Evolutionary conservation across 1,140 invertebrate genomes (phyloP), one percentile per base, ranked within the genome.

Genomic region (Planococcus citri): DNA sequence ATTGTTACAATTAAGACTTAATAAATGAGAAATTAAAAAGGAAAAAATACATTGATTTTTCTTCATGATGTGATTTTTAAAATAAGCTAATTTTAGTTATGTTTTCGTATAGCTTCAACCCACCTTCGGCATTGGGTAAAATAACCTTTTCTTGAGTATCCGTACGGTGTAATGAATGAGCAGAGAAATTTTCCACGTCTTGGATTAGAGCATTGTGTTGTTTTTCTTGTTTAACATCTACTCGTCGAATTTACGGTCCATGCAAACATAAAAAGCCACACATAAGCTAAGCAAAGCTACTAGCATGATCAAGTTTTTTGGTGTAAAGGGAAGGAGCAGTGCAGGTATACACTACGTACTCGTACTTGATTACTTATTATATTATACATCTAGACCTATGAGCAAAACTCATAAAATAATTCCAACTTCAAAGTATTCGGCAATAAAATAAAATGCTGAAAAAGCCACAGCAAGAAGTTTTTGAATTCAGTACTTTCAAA

Each of bases 41-140:
- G 72, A 74, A 69, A 33, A 9, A 33, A n/a, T 21, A 22, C 25
- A 41, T 14, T n/a, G 29, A 27, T 27, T 38, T 29, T 68, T 71
- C 27, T 57, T n/a, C 27, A 27, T 37, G 33, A 27, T 68, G 9
- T 24, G 22, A 27, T 37, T 33, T 22, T 29, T 27, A 21, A 57
- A n/a, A n/a, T 22, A 71, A 10, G n/a, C n/a, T 20, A 12, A 20
- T 12, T 69, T 27, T 27, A 58, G n/a, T n/a, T n/a, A n/a, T n/a
- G n/a, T n/a, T n/a, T n/a, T n/a, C n/a, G n/a, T n/a, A n/a, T n/a
- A n/a, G n/a, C n/a, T n/a, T n/a, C n/a, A n/a, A n/a, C n/a, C n/a
- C n/a, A 89, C 88, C 88, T 89, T 88, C 78, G 70, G 87, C 86
- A 78, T 87, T 89, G 51, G 89, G 89, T 72, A 91, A 83, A 67